Conservation (phyloP, 2,797 vertebrate species). For the Danio jaintianensis region DNA sequence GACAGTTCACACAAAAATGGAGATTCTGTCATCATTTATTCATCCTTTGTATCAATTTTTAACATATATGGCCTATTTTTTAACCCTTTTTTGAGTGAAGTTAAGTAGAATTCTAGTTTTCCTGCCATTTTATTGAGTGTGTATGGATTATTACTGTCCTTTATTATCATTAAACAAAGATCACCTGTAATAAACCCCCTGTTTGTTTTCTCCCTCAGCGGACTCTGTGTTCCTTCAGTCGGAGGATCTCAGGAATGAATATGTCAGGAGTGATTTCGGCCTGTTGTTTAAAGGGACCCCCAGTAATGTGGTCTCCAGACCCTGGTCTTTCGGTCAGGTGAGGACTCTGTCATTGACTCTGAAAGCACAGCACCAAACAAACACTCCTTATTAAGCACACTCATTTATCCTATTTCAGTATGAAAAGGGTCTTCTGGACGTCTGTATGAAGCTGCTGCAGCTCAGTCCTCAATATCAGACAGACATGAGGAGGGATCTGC, state of each 20-base stretch:
- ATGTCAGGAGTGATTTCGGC: conserved; percentile 73
- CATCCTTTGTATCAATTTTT: too few species aligned
- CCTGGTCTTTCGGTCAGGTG: conserved; percentile 83
- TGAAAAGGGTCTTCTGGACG: conserved; percentile 84
- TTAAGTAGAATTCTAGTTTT: too few species aligned
- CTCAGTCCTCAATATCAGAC: conserved; percentile 84
- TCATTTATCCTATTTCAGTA: conserved; percentile 75
- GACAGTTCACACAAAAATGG: too few species aligned
- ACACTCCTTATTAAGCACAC: background rate
- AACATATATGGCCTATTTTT: too few species aligned
- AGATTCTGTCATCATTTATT: too few species aligned
- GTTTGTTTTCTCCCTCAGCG: conserved; percentile 61
- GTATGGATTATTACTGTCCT: background rate
- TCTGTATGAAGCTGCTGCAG: conserved; percentile 85
- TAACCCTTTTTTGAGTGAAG: too few species aligned
- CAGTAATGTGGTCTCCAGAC: conserved; percentile 65
- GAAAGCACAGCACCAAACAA: background rate
- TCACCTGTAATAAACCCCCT: background rate
- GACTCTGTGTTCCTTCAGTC: conserved; percentile 74
- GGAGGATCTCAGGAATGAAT: conserved; percentile 78
- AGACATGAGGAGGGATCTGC: conserved; percentile 76
- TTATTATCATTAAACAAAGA: background rate
- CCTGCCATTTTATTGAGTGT: too few species aligned
- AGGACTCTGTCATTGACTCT: conserved; percentile 9
- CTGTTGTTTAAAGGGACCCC: conserved; percentile 77